These are phyloP conservation scores for Delia radicum DNA, from an alignment of 1,140 invertebrate genomes.

Conservation along the genomic window DNA sequence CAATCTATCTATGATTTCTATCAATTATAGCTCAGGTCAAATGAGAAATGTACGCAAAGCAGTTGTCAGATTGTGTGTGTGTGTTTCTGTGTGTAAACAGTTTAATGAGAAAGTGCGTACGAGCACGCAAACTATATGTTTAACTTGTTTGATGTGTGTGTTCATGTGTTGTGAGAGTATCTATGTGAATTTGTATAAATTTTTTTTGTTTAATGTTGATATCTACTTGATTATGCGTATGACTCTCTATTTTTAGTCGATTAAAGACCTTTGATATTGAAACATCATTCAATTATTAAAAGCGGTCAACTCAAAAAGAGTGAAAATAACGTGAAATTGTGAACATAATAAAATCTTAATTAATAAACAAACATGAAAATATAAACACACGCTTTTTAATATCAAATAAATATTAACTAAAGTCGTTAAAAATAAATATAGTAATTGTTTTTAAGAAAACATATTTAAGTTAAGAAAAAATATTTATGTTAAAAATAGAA, in stretches of 20 bases:
- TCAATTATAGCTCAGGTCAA: conserved; percentile 3
- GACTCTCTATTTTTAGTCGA: conserved; percentile 52
- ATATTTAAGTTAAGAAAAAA: background rate
- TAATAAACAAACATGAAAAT: background rate
- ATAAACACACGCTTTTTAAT: too few species aligned
- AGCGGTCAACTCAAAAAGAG: background rate
- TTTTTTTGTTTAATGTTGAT: too few species aligned
- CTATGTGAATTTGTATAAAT: conserved; percentile 28
- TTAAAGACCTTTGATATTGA: conserved; percentile 55
- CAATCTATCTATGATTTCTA: background rate
- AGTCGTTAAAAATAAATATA: background rate
- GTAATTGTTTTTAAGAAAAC: background rate
- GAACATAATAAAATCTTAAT: background rate
- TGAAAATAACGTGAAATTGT: background rate
- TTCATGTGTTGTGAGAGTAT: conserved; percentile 1
- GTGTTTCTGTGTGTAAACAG: background rate
- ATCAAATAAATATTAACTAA: background rate
- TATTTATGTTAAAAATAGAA: background rate
- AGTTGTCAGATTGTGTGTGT: background rate
- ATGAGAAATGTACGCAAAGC: background rate
- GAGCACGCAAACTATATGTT: too few species aligned
- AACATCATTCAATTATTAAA: conserved; percentile 41
- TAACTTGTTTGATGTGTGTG: background rate
- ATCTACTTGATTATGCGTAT: conserved; percentile 25
- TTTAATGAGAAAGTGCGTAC: conserved; percentile 2